These are phyloP conservation scores for Babyrousa celebensis DNA, from an alignment of 2,797 vertebrate species.

Conservation along the genomic window DNA sequence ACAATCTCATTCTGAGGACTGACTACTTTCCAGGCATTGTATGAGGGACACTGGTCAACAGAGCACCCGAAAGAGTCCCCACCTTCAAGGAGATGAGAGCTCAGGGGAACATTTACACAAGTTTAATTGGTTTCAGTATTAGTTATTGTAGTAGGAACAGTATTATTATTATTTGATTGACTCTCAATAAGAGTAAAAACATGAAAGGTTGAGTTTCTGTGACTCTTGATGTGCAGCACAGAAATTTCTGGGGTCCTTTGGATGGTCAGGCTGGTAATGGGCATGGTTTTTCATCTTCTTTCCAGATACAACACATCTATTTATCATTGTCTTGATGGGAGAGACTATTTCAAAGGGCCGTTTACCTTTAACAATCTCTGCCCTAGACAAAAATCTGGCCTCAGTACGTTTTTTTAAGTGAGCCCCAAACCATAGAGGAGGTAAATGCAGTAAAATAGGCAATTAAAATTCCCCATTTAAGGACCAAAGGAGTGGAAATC, in stretches of 20 bases:
- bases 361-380: neutral
- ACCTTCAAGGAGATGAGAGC: neutral
- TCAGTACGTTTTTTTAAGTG: neutral
- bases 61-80: neutral
- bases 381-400: neutral
- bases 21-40: neutral
- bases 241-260: neutral
- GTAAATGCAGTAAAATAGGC: neutral
- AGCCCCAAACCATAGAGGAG: neutral
- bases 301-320: neutral
- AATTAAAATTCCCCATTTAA: neutral
- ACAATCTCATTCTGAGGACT: neutral
- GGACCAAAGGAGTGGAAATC: no score
- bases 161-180: neutral
- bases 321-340: neutral
- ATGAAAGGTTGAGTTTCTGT: neutral
- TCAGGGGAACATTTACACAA: neutral
- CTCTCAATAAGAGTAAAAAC: neutral
- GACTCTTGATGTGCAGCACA: neutral
- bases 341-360: neutral
- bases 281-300: neutral
- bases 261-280: rapidly evolving
- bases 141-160: neutral
- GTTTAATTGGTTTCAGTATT: neutral
- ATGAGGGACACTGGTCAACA: neutral